Percentiles rank a stretch among this genome's conserved stretches.
Evolutionary conservation across 2,888 invertebrate species (phyloP).

Genomic region (Leucophenga maculata): DNA sequence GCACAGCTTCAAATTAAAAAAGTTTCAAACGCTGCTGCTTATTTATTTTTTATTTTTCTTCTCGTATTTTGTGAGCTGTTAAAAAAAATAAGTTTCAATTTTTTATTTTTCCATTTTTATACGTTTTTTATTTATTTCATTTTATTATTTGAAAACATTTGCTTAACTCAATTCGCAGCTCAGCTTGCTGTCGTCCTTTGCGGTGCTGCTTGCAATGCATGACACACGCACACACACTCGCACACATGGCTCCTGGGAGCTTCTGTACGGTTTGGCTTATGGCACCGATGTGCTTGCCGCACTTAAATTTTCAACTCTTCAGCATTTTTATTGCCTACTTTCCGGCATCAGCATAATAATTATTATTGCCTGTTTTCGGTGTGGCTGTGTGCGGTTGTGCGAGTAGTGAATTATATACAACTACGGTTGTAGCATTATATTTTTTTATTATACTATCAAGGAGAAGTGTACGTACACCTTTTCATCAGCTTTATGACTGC

Average conservation of each 20-base stretch:
- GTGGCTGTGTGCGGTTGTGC: background rate
- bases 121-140: conserved; percentile 48
- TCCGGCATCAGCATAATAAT: conserved; percentile 11
- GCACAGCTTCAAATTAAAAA: background rate
- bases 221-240: too few relatives aligned
- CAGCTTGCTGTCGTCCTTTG: too few relatives aligned
- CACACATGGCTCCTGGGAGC: background rate
- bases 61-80: conserved; percentile 45
- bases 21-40: background rate
- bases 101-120: conserved; percentile 43
- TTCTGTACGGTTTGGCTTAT: background rate
- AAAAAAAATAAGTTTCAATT: conserved; percentile 57
- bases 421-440: background rate
- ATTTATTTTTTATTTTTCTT: conserved; percentile 6
- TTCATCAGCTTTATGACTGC: conserved; percentile 19
- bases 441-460: conserved; percentile 6
- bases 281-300: background rate
- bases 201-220: too few relatives aligned
- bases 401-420: too few relatives aligned
- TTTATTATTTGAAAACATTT: conserved; percentile 3
- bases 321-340: conserved; percentile 23
- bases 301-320: conserved; percentile 2
- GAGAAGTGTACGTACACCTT: conserved; percentile 7
- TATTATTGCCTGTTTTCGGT: background rate
- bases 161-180: background rate